Conservation (phyloP, 2,888 invertebrate species). For the Mycalesis mineus region DNA sequence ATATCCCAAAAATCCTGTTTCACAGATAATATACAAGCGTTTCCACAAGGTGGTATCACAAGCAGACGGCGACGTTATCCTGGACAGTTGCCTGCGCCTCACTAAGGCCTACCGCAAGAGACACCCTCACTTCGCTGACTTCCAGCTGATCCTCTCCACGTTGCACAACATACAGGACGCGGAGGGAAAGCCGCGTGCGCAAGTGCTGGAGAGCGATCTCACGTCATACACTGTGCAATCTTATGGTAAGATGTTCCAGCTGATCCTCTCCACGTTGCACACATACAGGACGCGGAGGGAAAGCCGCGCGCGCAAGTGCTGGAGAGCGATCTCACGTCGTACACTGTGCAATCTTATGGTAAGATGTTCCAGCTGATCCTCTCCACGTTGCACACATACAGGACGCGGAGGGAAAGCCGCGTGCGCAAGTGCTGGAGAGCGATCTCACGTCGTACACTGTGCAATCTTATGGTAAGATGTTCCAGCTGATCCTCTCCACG, state of each 20-base stretch:
- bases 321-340: constrained; percentile 38
- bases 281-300: constrained; percentile 39
- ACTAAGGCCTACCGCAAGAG: constrained; percentile 42
- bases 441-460: constrained; percentile 31
- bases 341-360: constrained; percentile 28
- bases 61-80: no score
- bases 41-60: constrained; percentile 33
- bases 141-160: constrained; percentile 47
- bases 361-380: constrained; percentile 7
- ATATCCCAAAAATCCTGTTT: no score
- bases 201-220: constrained; percentile 43
- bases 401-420: constrained; percentile 38
- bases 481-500: not conserved
- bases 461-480: constrained; percentile 30
- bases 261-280: not conserved
- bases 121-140: constrained; percentile 58
- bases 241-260: constrained; percentile 27
- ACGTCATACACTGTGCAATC: not conserved
- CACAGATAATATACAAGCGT: constrained; percentile 46
- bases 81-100: constrained; percentile 35
- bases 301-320: constrained; percentile 37
- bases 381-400: constrained; percentile 27
- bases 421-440: constrained; percentile 39
- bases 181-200: constrained; percentile 35
- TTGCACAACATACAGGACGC: constrained; percentile 47